Evolutionary conservation across 2,888 invertebrate genomes (phyloP).

Genomic region (Mythimna loreyi): DNA sequence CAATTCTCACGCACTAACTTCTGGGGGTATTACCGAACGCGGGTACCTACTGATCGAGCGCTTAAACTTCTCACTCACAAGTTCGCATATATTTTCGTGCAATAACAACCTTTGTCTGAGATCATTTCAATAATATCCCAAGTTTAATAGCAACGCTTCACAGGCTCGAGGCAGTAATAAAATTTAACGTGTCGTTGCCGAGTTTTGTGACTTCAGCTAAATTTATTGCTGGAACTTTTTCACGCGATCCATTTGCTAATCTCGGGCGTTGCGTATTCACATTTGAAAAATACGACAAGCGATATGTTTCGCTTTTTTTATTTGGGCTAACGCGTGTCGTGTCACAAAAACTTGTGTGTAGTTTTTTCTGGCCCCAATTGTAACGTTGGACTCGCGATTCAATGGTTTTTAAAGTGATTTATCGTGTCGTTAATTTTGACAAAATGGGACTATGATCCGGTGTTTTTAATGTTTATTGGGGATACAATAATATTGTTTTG

Average conservation of each 20-base stretch:
- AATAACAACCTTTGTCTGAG: conserved; percentile 81
- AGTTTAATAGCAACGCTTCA: conserved; percentile 83
- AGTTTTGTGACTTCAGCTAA: conserved; percentile 82
- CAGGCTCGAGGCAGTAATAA: conserved; percentile 82
- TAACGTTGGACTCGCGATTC: conserved; percentile 31
- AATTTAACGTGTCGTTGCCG: conserved; percentile 85
- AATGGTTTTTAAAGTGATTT: conserved; percentile 43
- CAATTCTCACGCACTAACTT: conserved; percentile 57
- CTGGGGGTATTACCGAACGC: conserved; percentile 51
- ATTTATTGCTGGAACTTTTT: conserved; percentile 86
- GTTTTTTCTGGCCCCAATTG: conserved; percentile 50
- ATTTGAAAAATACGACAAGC: conserved; percentile 73
- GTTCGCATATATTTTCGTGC: conserved; percentile 75
- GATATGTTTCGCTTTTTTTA: conserved; percentile 66
- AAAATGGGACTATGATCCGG: conserved; percentile 14
- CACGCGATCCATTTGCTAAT: conserved; percentile 84
- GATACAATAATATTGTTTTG: background rate
- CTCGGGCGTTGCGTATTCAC: conserved; percentile 72
- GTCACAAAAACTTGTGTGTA: conserved; percentile 48
- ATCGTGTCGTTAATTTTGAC: conserved; percentile 40
- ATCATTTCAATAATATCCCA: conserved; percentile 88
- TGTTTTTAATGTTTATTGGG: conserved; percentile 12
- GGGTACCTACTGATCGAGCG: conserved; percentile 67
- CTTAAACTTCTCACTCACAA: conserved; percentile 73
- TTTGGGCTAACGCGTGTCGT: conserved; percentile 37